Conservation (phyloP, 2,797 vertebrate species). For the Bovichtus diacanthus region DNA sequence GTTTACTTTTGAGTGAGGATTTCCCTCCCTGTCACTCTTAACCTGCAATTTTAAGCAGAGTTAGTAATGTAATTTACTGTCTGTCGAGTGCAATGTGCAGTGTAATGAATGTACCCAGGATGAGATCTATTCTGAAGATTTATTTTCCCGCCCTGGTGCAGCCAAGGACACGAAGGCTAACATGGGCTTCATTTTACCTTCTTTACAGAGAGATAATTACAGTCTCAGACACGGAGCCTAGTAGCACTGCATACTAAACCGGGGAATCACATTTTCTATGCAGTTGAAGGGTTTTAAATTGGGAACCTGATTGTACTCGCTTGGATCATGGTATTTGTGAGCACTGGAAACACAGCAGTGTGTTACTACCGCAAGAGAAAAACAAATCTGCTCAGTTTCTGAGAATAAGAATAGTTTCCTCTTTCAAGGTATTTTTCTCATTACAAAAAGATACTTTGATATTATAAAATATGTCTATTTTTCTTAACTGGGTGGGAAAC, state of each 20-base stretch:
- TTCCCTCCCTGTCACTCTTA: slow-evolving; percentile 36
- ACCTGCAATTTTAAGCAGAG: slow-evolving; percentile 51
- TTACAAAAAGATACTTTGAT: background rate
- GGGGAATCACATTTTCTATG: slow-evolving; percentile 44
- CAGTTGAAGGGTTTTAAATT: slow-evolving; percentile 40
- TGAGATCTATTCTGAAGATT: slow-evolving; percentile 66
- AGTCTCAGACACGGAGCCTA: slow-evolving; percentile 60
- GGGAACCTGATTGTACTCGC: slow-evolving; percentile 40
- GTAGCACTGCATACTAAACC: slow-evolving; percentile 56
- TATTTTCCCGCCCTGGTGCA: slow-evolving; percentile 57
- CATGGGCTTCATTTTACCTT: slow-evolving; percentile 62
- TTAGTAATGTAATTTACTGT: slow-evolving; percentile 64
- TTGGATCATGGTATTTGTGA: slow-evolving; percentile 44
- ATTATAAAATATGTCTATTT: background rate
- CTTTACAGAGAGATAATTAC: slow-evolving; percentile 73
- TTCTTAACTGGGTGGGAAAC: background rate
- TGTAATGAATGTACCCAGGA: slow-evolving; percentile 61
- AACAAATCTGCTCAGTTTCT: slow-evolving; percentile 6
- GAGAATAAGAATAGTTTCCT: background rate
- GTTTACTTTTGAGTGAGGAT: slow-evolving; percentile 48
- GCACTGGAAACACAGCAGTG: slow-evolving; percentile 17
- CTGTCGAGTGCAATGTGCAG: slow-evolving; percentile 42
- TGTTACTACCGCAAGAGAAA: background rate
- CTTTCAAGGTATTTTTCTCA: slow-evolving; percentile 2
- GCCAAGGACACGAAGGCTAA: slow-evolving; percentile 64